Conservation (phyloP, 2,888 invertebrate species). For the Parelbella ahira region DNA sequence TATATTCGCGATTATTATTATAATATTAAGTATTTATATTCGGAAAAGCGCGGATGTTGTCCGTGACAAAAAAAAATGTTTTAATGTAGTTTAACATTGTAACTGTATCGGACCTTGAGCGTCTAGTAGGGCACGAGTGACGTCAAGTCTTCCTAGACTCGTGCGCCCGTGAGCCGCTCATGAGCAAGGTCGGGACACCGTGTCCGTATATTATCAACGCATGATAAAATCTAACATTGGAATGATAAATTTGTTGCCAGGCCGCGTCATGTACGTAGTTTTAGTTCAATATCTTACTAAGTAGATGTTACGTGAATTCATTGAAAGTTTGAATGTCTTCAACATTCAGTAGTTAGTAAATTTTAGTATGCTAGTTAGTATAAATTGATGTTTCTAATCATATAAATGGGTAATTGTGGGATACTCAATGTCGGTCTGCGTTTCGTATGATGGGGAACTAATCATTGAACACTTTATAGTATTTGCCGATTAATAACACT, state of each 20-base stretch:
- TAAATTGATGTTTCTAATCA: slow-evolving; percentile 66
- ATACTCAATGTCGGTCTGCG: slow-evolving; percentile 27
- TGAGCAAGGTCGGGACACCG: slow-evolving; percentile 5
- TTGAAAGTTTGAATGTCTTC: slow-evolving; percentile 62
- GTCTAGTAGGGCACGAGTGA: slow-evolving; percentile 10
- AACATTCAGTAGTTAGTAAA: slow-evolving; percentile 78
- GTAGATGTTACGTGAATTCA: slow-evolving; percentile 74
- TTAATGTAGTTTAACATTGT: slow-evolving; percentile 17
- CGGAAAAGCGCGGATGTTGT: slow-evolving; percentile 10
- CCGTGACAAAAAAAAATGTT: slow-evolving; percentile 13
- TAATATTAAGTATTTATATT: slow-evolving; percentile 12
- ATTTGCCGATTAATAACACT: slow-evolving; percentile 24
- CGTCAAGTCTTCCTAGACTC: slow-evolving; percentile 6
- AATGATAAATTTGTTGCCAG: slow-evolving; percentile 59
- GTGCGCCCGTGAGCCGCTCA: neutral
- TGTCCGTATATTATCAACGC: slow-evolving; percentile 9
- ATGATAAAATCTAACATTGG: slow-evolving; percentile 42
- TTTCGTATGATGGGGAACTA: slow-evolving; percentile 15
- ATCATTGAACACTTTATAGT: slow-evolving; percentile 20
- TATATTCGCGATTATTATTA: slow-evolving; percentile 8
- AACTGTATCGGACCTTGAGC: slow-evolving; percentile 3
- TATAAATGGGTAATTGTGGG: slow-evolving; percentile 42
- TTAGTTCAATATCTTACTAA: slow-evolving; percentile 73
- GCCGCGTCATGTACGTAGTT: slow-evolving; percentile 57
- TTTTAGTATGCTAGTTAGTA: slow-evolving; percentile 79